A percentile compares a stretch with the other conserved stretches of the same genome.
Conservation (phyloP, 2,888 invertebrate species). For the Thysanoteuthis rhombus region DNA sequence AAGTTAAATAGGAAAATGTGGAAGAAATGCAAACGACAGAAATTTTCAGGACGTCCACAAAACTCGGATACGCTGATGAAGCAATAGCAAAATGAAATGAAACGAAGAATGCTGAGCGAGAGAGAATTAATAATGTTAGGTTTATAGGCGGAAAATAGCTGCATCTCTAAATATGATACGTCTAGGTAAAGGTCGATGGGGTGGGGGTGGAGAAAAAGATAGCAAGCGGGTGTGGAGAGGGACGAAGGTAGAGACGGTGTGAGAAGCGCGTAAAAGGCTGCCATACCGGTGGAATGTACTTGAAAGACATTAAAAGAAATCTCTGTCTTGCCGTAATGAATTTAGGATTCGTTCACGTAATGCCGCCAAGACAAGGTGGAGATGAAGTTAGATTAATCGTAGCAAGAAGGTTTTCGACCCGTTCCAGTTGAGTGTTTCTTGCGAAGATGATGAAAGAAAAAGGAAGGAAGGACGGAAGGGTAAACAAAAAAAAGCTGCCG, state of each 20-base stretch:
- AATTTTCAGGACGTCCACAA: not conserved
- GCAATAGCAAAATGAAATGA: not conserved
- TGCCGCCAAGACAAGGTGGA: not conserved
- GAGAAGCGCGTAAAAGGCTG: not conserved
- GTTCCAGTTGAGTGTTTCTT: not conserved
- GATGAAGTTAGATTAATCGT: not conserved
- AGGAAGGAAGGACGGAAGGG: not conserved
- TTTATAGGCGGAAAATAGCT: not conserved
- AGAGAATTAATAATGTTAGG: not conserved
- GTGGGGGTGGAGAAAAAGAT: not conserved
- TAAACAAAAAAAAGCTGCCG: not conserved
- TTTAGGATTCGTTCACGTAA: not conserved
- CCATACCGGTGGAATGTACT: not conserved
- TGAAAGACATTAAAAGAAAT: not conserved
- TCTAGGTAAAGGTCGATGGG: not conserved
- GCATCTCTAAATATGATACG: not conserved
- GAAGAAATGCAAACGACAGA: not conserved
- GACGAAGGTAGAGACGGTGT: not conserved
- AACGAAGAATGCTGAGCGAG: not conserved
- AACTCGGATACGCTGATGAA: not conserved
- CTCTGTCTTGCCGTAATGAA: not conserved
- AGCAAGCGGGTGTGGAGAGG: not conserved
- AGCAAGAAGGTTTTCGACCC: not conserved
- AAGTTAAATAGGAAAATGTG: not conserved
- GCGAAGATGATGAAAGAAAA: not conserved